Percentiles rank a stretch among this genome's conserved stretches.
Evolutionary conservation across 2,113 vertebrate species (phyloP).

Genomic region (Odocoileus virginianus): DNA sequence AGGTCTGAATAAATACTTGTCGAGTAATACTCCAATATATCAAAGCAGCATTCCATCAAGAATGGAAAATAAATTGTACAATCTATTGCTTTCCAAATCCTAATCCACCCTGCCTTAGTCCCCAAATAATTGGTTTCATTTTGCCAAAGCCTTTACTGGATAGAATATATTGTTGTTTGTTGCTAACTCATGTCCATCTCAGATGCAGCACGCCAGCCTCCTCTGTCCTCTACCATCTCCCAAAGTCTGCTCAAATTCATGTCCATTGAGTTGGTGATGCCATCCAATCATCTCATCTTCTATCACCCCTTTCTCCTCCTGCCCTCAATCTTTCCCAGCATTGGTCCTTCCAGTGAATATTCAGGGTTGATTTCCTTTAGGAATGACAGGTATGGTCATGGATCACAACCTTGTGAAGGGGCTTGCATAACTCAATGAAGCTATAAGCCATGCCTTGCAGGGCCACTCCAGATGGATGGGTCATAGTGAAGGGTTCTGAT

Average conservation of each 20-base stretch:
- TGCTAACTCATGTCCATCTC: neutral
- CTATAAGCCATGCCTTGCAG: neutral
- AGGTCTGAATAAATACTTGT: neutral
- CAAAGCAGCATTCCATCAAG: neutral
- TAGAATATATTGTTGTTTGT: neutral
- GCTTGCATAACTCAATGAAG: neutral
- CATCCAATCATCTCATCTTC: neutral
- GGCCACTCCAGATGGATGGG: neutral
- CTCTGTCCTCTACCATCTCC: neutral
- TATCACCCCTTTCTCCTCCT: neutral
- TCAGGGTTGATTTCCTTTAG: neutral
- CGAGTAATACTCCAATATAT: neutral
- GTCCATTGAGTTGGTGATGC: neutral
- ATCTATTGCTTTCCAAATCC: neutral
- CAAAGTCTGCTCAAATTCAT: neutral
- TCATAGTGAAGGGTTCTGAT: neutral
- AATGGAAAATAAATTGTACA: neutral
- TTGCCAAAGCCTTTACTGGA: neutral
- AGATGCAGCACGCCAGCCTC: neutral
- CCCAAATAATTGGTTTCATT: neutral
- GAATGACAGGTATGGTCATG: neutral
- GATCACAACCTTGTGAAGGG: neutral
- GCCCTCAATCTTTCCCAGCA: neutral
- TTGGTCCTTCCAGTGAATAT: neutral
- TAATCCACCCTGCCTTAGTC: neutral